These are phyloP conservation scores for Eupsilia transversa DNA, from an alignment of 2,888 invertebrate genomes.

Conservation along the genomic window DNA sequence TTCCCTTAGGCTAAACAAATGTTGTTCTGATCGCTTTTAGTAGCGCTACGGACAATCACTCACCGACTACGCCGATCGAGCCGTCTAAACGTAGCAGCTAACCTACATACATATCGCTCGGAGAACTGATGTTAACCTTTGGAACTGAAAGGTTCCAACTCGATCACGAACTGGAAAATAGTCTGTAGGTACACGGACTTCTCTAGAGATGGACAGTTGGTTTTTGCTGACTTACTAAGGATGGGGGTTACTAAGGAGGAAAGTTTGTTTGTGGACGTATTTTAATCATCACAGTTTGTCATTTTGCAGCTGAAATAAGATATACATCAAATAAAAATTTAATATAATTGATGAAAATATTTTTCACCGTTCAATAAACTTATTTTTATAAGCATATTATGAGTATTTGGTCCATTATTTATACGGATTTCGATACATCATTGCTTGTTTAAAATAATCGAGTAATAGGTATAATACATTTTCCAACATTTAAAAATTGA, in stretches of 20 bases:
- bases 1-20: constrained; percentile 33
- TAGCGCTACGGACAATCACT: constrained; percentile 29
- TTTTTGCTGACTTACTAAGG: not conserved
- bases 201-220: not conserved
- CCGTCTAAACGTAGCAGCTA: constrained; percentile 8
- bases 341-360: not conserved
- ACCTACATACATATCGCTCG: constrained; percentile 28
- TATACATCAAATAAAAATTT: constrained; percentile 4
- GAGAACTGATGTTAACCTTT: constrained; percentile 21
- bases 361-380: not conserved
- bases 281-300: not conserved
- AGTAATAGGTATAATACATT: constrained; percentile 18
- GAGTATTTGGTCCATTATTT: not conserved
- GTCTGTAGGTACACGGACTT: not conserved
- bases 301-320: not conserved
- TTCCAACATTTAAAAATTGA: constrained; percentile 28
- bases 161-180: not conserved
- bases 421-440: not conserved
- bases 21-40: constrained; percentile 25
- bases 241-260: not conserved
- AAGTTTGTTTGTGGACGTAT: not conserved
- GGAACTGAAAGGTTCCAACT: not conserved
- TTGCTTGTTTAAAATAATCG: not conserved
- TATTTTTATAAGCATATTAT: not conserved
- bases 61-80: constrained; percentile 14